Evolutionary conservation across 2,113 vertebrate species (phyloP), one percentile per base, ranked within the genome.

Genomic region (Oxyruncus cristatus): DNA sequence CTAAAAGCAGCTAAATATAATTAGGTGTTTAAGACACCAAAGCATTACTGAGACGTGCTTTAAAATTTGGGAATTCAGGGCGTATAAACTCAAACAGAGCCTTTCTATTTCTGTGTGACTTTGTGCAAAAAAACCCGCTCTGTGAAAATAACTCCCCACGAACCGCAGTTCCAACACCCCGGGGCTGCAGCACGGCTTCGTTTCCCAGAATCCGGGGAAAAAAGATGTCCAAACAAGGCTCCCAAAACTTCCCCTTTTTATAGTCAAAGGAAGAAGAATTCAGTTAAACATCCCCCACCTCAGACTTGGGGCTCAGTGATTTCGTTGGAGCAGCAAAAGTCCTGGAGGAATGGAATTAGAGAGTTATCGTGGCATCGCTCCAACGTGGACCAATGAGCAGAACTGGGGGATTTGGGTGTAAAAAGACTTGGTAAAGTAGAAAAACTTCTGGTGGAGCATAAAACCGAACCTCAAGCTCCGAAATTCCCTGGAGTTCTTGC

Each of bases 91-190:
- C 65, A 82, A 61, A 18, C 2, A 1, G 82, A 91, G 47, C 78
- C 81, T 66, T 95, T 78, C 85, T 96, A 82, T 85, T 96, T 94
- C 4, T 32, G 79, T 44, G n/a, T 14, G 63, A 73, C 53, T 89
- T 16, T 18, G 49, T 68, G 61, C 27, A 67, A 85, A 75, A 71
- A 74, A 24, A 50, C 13, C 2, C 4, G 2, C 44, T 19, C 30
- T 55, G 59, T 14, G 56, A 90, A 92, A 88, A 85, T 12, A 88
- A 82, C 44, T 82, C 44, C 35, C 23, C 17, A 39, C 4, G 4
- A 91, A 71, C 63, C 37, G 24, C 7, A 67, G 68, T 28, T 67
- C 71, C 88, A 89, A 76, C 84, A 86, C 63, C 85, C 65, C 52
- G 19, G 76, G 53, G 76, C 46, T 70, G 79, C 15, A 11, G 86